Base-by-base conservation (phyloP, 2,888 invertebrate species). In the Perithous albicinctus region DNA sequence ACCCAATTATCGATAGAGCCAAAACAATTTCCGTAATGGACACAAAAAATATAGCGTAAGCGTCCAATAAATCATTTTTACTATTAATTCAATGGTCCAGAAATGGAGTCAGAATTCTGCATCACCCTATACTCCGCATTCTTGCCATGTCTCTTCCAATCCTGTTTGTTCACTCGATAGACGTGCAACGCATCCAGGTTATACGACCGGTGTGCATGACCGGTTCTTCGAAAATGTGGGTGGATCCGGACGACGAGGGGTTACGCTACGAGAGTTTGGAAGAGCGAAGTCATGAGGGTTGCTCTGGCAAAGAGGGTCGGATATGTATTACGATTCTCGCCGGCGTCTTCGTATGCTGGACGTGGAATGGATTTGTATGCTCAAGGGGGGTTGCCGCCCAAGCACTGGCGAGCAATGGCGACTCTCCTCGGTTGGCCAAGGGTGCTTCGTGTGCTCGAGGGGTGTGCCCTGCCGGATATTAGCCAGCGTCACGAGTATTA, bases 331-430 rank as follows among this genome's bases (percentile, higher is more conserved):
- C 69, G 80, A 63, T 69, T 67, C n/a, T n/a, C 63, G 74, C 48
- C 59, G 75, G 56, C 75, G 26, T 81, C 80, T 80, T 73, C 54
- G 41, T 54, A 61, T 32, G 51, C 59, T 54, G 73, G 67, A 63
- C 72, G 84, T 80, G 78, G 78, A 79, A 77, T 82, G 86, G 85
- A 86, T 87, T 86, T 86, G 86, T 86, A 84, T 87, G 83, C 73
- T 76, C 80, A 85, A 80, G 70, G 41, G 46, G 67, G 61, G 35
- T 64, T 54, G 56, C 56, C 35, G 41, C 26, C 29, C 59, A 46
- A 64, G 72, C 70, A 69, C 64, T 41, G 82, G n/a, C 32, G 77
- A 66, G 76, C 41, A 75, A 83, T 87, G 86, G 86, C 86, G 84
- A 75, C 83, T 82, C 83, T 82, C 35, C 26, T 29, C 26, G 23